Evolutionary conservation across 2,888 invertebrate species (phyloP).

Genomic region (Cantharis rustica): DNA sequence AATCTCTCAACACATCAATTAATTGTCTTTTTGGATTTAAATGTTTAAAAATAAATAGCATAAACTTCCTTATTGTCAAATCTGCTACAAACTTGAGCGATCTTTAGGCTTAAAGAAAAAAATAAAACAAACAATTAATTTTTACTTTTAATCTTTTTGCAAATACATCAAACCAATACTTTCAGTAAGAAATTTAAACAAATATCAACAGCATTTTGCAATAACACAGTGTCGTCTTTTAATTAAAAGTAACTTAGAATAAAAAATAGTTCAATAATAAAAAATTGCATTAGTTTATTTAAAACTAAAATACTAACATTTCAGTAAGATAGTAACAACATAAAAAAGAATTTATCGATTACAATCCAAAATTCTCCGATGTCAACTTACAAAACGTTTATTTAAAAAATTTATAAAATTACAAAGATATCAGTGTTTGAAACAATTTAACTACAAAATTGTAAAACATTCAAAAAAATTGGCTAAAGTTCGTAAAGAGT

Average conservation of each 20-base stretch:
- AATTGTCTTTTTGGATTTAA: too few relatives aligned
- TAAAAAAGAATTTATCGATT: background rate
- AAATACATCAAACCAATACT: background rate
- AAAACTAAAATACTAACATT: background rate
- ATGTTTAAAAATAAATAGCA: too few relatives aligned
- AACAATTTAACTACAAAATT: background rate
- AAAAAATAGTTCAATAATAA: background rate
- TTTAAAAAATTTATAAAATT: background rate
- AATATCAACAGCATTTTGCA: background rate
- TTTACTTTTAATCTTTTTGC: background rate
- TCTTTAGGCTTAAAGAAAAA: too few relatives aligned
- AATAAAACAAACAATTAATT: background rate
- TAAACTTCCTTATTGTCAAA: too few relatives aligned
- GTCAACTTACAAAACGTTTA: background rate
- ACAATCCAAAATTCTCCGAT: background rate
- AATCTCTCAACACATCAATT: too few relatives aligned
- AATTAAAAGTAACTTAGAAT: background rate
- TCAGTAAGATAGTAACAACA: background rate
- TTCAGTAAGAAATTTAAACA: background rate
- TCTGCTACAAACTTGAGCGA: too few relatives aligned
- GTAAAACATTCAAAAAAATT: background rate
- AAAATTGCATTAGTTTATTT: background rate
- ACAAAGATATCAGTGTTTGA: background rate
- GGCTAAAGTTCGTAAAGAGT: background rate
- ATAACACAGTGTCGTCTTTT: background rate